Evolutionary conservation across 2,888 invertebrate species (phyloP).

Genomic region (Fabriciana adippe): DNA sequence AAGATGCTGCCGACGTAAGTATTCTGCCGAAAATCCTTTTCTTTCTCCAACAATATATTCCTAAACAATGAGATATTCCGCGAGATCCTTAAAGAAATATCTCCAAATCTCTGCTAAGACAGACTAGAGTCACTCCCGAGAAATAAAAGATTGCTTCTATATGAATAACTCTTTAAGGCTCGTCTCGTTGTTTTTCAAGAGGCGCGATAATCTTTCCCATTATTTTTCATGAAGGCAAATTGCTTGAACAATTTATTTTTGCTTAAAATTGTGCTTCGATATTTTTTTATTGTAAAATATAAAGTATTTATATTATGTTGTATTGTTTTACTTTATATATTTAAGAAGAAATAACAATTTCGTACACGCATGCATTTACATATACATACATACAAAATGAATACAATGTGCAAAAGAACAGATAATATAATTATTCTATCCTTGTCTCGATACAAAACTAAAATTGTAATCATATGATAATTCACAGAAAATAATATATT

Average conservation of each 20-base stretch:
- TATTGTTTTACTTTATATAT: no score
- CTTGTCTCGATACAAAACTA: no score
- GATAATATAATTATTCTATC: no score
- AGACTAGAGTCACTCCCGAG: conserved; percentile 56
- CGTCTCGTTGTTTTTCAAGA: conserved; percentile 62
- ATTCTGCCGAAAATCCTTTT: conserved; percentile 23
- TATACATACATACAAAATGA: no score
- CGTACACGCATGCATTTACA: no score
- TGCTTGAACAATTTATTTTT: conserved; percentile 40
- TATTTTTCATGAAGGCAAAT: conserved; percentile 47
- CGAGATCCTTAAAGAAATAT: conserved; percentile 58
- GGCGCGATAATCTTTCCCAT: conserved; percentile 63
- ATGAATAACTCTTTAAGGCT: conserved; percentile 46
- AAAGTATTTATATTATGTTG: no score
- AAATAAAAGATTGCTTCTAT: conserved; percentile 64
- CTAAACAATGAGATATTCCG: conserved; percentile 55
- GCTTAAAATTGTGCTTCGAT: conserved; percentile 1
- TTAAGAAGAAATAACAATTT: no score
- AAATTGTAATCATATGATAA: no score
- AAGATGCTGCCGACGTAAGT: conserved; percentile 24
- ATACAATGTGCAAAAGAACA: no score
- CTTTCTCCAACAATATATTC: conserved; percentile 34
- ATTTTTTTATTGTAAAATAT: not conserved
- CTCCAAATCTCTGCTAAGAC: conserved; percentile 56
- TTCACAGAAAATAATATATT: no score